These are phyloP conservation scores for Himalopsyche tibetana DNA, from an alignment of 2,888 invertebrate species.

Conservation along the genomic window DNA sequence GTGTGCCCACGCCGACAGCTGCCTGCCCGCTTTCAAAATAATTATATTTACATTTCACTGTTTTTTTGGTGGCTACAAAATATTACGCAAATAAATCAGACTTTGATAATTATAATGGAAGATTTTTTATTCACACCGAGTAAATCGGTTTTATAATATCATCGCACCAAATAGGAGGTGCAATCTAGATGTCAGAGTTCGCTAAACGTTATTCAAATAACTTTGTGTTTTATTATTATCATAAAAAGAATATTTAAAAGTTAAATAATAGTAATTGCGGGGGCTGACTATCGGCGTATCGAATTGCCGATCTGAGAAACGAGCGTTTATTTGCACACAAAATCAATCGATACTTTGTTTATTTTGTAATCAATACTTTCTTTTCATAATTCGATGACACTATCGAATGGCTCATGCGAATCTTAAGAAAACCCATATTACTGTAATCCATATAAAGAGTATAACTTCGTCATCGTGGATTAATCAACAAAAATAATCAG, in stretches of 20 bases:
- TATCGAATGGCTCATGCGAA: neutral
- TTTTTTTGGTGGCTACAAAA: neutral
- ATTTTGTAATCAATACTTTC: conserved; percentile 23
- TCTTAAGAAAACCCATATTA: neutral
- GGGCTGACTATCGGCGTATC: neutral
- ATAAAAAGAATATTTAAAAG: neutral
- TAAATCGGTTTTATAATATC: neutral
- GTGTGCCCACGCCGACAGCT: neutral
- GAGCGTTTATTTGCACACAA: neutral
- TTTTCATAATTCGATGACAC: neutral
- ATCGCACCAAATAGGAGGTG: neutral
- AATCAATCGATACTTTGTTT: neutral
- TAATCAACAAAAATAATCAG: no score
- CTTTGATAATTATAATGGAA: neutral
- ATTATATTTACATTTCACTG: neutral
- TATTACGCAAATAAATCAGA: conserved; percentile 22
- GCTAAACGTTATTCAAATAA: neutral
- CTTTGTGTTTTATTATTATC: neutral
- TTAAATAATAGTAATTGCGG: neutral
- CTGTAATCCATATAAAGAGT: no score
- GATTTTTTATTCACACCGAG: neutral
- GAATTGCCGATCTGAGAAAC: neutral
- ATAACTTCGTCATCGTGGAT: no score
- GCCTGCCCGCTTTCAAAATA: conserved; percentile 16
- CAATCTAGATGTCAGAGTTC: conserved; percentile 21